Percentiles rank a stretch among this genome's conserved stretches.
These are phyloP conservation scores for Siniperca chuatsi DNA, from an alignment of 2,113 vertebrate species.

Conservation along the genomic window DNA sequence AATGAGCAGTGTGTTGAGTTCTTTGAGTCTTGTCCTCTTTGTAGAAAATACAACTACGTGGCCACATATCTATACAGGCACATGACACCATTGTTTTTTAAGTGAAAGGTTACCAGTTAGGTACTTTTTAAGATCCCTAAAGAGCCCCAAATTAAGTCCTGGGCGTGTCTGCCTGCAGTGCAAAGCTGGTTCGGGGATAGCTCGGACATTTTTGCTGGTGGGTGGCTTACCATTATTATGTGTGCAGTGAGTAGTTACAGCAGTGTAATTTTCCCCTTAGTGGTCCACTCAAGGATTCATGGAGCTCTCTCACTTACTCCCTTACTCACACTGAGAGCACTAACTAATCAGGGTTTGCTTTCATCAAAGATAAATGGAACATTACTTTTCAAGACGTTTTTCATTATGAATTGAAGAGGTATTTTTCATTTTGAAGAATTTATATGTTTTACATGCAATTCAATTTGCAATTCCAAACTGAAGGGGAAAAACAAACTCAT, in stretches of 20 bases:
- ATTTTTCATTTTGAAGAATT: slow-evolving; percentile 11
- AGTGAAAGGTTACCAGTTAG: not conserved
- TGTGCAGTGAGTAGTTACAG: slow-evolving; percentile 7
- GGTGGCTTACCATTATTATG: not conserved
- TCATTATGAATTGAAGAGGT: not conserved
- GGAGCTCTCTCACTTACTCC: not conserved
- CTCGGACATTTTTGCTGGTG: not conserved
- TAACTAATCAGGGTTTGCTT: slow-evolving; percentile 19
- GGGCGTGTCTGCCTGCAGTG: not conserved
- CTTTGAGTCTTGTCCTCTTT: not conserved
- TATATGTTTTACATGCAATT: not conserved
- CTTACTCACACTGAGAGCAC: not conserved
- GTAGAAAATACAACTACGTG: not conserved
- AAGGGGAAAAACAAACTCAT: not conserved
- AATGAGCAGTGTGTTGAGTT: not conserved
- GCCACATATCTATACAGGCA: not conserved
- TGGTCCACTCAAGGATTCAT: slow-evolving; percentile 1
- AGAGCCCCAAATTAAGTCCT: not conserved
- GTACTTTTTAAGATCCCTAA: not conserved
- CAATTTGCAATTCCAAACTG: not conserved
- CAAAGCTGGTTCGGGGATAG: not conserved
- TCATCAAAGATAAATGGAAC: slow-evolving; percentile 18
- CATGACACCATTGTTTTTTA: not conserved
- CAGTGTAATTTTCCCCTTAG: not conserved
- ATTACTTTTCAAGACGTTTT: not conserved